phyloP scores from a whole-genome alignment of 2,113 vertebrate genomes.

The Thamnophis sirtalis region DNA sequence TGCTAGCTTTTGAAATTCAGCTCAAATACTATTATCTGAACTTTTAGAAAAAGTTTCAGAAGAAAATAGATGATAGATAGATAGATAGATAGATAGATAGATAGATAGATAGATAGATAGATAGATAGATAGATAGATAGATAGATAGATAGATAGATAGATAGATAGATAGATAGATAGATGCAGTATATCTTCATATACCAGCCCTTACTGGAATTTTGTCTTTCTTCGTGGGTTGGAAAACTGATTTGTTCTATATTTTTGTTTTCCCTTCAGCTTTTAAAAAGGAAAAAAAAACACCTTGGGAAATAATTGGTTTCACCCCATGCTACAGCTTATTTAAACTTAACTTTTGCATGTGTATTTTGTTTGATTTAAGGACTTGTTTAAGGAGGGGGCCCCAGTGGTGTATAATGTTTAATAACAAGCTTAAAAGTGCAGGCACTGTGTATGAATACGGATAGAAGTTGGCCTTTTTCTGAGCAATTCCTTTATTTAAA shows the following conservation, averaged over 20 bases:
- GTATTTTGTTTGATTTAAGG: background rate
- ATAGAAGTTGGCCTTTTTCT: slow-evolving; percentile 2
- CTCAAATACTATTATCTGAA: slow-evolving; percentile 33
- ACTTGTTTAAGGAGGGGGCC: background rate
- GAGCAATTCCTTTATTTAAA: background rate
- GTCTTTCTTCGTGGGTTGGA: slow-evolving; percentile 49
- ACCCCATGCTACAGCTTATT: background rate
- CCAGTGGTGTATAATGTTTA: background rate
- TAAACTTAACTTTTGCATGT: background rate
- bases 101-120: background rate
- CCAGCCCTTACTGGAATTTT: slow-evolving; percentile 48
- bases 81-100: no score
- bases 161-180: no score
- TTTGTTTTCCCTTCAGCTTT: slow-evolving; percentile 17
- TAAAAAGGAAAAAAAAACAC: background rate
- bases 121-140: no score
- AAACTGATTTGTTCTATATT: slow-evolving; percentile 50
- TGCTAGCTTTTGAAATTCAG: background rate
- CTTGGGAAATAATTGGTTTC: slow-evolving; percentile 34
- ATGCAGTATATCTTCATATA: slow-evolving; percentile 18
- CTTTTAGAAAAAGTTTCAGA: slow-evolving; percentile 47
- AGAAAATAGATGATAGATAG: background rate
- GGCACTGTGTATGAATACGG: background rate
- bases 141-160: background rate
- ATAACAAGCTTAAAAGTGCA: background rate